Conservation (phyloP, 2,888 invertebrate genomes). For the Byasa hedistus region DNA sequence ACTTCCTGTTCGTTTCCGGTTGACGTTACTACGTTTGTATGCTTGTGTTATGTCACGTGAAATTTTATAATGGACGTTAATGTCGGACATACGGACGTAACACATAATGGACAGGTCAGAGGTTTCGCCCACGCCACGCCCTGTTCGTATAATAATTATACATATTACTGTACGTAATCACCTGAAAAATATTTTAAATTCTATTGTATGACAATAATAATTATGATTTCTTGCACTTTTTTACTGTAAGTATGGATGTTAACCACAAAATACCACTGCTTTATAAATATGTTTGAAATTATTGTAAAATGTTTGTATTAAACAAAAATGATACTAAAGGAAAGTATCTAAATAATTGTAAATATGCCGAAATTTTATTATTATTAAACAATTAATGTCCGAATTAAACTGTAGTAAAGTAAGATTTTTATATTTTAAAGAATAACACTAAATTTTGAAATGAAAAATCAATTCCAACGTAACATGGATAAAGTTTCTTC, state of each 20-base stretch:
- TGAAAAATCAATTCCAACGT: neutral
- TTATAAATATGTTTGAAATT: too few species aligned
- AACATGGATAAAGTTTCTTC: neutral
- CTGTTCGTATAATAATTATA: conserved; percentile 10
- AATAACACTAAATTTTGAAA: too few species aligned
- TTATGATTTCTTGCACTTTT: neutral
- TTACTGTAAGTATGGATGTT: neutral
- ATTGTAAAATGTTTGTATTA: too few species aligned
- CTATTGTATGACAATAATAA: neutral
- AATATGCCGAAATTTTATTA: too few species aligned
- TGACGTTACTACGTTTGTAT: conserved; percentile 27
- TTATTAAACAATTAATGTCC: too few species aligned
- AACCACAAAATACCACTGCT: too few species aligned
- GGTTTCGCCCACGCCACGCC: conserved; percentile 47
- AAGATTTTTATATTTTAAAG: too few species aligned
- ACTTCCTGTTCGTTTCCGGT: neutral
- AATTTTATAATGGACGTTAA: conserved; percentile 31
- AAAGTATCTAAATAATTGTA: too few species aligned
- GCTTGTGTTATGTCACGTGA: conserved; percentile 33
- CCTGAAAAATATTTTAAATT: neutral
- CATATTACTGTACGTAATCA: neutral
- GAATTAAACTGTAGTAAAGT: too few species aligned
- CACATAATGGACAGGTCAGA: conserved; percentile 44
- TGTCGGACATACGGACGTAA: conserved; percentile 3
- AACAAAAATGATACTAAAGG: too few species aligned